Evolutionary conservation across 1,140 invertebrate species (phyloP).

Genomic region (Drosophila triauraria): DNA sequence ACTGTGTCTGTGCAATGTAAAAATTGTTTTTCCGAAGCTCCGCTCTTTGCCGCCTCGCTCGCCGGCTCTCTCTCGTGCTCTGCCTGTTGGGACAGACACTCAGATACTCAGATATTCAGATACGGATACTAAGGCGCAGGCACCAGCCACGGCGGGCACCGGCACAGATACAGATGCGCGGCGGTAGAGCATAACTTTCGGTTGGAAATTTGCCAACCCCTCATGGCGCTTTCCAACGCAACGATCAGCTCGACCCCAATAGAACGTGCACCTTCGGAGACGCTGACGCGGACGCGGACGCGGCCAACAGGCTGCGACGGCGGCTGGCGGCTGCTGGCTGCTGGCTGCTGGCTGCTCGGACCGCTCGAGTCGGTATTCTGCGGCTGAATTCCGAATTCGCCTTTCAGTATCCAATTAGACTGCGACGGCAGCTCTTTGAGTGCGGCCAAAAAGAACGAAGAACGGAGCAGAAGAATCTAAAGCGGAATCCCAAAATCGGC

Average conservation of each 20-base stretch:
- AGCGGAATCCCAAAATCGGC: slow-evolving; percentile 3
- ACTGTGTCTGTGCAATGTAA: slow-evolving; percentile 27
- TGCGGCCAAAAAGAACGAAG: slow-evolving; percentile 24
- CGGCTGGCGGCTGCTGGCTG: slow-evolving; percentile 68
- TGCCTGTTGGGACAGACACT: slow-evolving; percentile 13
- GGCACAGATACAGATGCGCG: slow-evolving; percentile 31
- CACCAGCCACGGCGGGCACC: slow-evolving; percentile 6
- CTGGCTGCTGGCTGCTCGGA: slow-evolving; percentile 62
- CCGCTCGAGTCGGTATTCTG: slow-evolving; percentile 70
- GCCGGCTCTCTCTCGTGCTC: slow-evolving; percentile 7
- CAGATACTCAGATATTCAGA: slow-evolving; percentile 21
- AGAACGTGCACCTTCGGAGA: slow-evolving; percentile 22
- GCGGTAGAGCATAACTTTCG: slow-evolving; percentile 62
- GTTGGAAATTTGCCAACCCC: slow-evolving; percentile 77
- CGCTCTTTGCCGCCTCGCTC: slow-evolving; percentile 52
- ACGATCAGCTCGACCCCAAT: slow-evolving; percentile 75
- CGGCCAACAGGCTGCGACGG: slow-evolving; percentile 77
- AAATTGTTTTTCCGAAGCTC: slow-evolving; percentile 62
- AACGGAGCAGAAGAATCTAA: slow-evolving; percentile 22
- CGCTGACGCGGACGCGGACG: slow-evolving; percentile 22
- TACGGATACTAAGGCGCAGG: slow-evolving; percentile 5
- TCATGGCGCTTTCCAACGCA: slow-evolving; percentile 69
- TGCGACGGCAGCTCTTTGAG: slow-evolving; percentile 73
- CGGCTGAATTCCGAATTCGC: slow-evolving; percentile 72
- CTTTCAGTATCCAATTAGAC: slow-evolving; percentile 81